A percentile compares a stretch with the other conserved stretches of the same genome.
These are phyloP conservation scores for Philotrypesis tridentata DNA, from an alignment of 1,140 invertebrate genomes.

Conservation along the genomic window DNA sequence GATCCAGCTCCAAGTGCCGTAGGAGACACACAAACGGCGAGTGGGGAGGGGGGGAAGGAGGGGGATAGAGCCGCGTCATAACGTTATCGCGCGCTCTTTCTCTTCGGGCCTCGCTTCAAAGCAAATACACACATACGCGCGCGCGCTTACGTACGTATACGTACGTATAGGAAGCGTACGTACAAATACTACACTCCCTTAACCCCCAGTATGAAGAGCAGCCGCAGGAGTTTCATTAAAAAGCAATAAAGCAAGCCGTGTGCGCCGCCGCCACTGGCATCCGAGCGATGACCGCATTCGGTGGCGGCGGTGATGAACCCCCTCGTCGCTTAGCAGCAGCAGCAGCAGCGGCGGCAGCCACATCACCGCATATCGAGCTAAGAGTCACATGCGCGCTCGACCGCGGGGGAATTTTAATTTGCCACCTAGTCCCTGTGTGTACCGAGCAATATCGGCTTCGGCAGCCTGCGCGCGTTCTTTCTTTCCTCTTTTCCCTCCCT, in stretches of 20 bases:
- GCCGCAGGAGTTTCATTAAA: conserved; percentile 23
- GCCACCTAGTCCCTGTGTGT: conserved; percentile 5
- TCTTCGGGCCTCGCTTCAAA: not conserved
- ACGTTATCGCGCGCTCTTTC: not conserved
- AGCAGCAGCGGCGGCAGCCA: not conserved
- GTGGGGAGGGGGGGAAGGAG: too few species aligned
- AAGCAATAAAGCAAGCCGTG: conserved; percentile 36
- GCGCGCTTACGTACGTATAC: not conserved
- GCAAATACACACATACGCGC: conserved; percentile 4
- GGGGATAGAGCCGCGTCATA: not conserved
- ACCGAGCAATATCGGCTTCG: not conserved
- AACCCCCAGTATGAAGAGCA: conserved; percentile 10
- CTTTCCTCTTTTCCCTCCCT: not conserved
- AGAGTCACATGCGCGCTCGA: conserved; percentile 24
- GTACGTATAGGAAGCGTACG: not conserved
- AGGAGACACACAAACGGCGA: too few species aligned
- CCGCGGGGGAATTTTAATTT: conserved; percentile 36
- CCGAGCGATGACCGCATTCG: conserved; percentile 34
- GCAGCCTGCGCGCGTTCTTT: not conserved
- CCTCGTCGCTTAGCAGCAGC: not conserved
- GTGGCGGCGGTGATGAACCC: conserved; percentile 13
- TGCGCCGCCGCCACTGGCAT: conserved; percentile 1
- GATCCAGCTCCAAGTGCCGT: conserved; percentile 21
- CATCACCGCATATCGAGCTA: conserved; percentile 17
- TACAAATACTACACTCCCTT: conserved; percentile 18